phyloP scores from a whole-genome alignment of 2,888 invertebrate species.

The Neocrepidodera transversa region DNA sequence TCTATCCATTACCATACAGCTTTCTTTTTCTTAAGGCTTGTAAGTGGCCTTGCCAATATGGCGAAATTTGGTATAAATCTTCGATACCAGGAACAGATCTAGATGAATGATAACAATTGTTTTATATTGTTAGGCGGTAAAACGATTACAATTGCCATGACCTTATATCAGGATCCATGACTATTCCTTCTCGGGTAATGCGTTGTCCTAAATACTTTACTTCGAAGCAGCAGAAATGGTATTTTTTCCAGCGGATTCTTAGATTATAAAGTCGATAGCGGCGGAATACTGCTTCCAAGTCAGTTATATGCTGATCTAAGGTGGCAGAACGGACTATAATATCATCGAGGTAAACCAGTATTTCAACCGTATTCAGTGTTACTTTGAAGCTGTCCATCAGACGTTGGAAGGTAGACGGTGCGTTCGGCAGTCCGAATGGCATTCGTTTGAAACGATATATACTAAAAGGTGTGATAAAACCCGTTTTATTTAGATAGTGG shows the following conservation, averaged over 20 bases:
- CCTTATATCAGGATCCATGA: not conserved
- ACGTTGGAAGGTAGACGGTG: constrained; percentile 31
- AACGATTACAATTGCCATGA: not conserved
- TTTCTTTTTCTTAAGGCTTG: constrained; percentile 29
- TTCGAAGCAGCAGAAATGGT: not conserved
- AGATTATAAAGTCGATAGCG: not conserved
- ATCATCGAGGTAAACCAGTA: constrained; percentile 30
- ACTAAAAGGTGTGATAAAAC: constrained; percentile 35
- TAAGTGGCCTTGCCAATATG: constrained; percentile 31
- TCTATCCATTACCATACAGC: constrained; percentile 30
- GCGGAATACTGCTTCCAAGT: not conserved
- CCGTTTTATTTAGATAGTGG: constrained; percentile 44
- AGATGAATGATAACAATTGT: too few relatives aligned
- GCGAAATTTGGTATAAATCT: constrained; percentile 37
- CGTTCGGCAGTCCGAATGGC: constrained; percentile 31
- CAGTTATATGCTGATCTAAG: constrained; percentile 3
- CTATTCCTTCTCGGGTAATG: not conserved
- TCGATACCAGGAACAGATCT: constrained; percentile 37
- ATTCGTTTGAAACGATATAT: constrained; percentile 31
- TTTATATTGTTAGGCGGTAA: too few relatives aligned
- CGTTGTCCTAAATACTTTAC: not conserved
- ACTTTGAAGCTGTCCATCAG: constrained; percentile 31
- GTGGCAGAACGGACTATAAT: constrained; percentile 28
- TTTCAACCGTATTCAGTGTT: constrained; percentile 11
- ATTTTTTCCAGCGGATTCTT: not conserved